A percentile compares a stretch with the other conserved stretches of the same genome.
Evolutionary conservation across 2,888 invertebrate species (phyloP).

Genomic region (Andrena marginata): DNA sequence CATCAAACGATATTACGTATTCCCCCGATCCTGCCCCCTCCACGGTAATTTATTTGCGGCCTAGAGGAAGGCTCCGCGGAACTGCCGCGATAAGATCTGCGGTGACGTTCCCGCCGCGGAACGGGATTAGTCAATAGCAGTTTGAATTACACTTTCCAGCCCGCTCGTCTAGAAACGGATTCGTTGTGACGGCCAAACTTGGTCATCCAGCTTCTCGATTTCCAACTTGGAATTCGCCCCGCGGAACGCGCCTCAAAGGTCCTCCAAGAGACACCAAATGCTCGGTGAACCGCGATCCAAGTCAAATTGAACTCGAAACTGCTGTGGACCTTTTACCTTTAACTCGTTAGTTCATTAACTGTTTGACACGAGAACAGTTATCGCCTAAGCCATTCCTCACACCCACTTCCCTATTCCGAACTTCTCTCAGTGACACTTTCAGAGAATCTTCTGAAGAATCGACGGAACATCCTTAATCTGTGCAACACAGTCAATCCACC

Average conservation of each 20-base stretch:
- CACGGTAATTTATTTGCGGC: constrained; percentile 27
- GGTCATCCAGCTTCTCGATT: constrained; percentile 33
- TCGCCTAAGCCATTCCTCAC: too few relatives aligned
- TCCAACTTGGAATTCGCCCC: constrained; percentile 32
- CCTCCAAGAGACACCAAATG: background rate
- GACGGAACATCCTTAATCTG: too few relatives aligned
- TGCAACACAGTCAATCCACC: too few relatives aligned
- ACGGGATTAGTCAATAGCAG: constrained; percentile 37
- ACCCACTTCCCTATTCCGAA: too few relatives aligned
- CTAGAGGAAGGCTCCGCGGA: background rate
- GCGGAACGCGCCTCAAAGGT: background rate
- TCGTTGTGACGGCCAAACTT: constrained; percentile 41
- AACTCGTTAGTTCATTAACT: too few relatives aligned
- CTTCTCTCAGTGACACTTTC: too few relatives aligned
- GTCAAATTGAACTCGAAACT: too few relatives aligned
- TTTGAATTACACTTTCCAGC: constrained; percentile 40
- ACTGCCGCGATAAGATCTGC: constrained; percentile 22
- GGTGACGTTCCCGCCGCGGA: constrained; percentile 15
- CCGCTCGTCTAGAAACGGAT: constrained; percentile 13
- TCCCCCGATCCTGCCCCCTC: background rate
- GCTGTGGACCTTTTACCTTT: too few relatives aligned
- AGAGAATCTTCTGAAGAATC: too few relatives aligned
- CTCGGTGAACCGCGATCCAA: too few relatives aligned
- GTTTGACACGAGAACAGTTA: too few relatives aligned
- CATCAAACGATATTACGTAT: constrained; percentile 7